Base-by-base conservation (phyloP, 2,888 invertebrate species). In the Dione juno region DNA sequence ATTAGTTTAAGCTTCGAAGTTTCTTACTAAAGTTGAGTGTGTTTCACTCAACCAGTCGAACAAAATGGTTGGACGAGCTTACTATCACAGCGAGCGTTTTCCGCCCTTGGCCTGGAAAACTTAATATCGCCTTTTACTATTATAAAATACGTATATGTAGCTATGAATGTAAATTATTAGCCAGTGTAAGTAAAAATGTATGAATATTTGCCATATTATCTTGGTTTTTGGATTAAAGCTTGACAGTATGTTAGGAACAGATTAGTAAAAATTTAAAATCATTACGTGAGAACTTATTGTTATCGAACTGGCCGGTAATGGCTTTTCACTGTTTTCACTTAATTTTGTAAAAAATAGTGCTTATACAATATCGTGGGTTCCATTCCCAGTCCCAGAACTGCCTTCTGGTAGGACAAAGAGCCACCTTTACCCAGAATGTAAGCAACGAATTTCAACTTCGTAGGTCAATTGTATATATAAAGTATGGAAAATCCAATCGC, bases 41-140 rank as follows among this genome's bases (percentile, higher is more conserved):
- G 50, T 64, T 63, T 70, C 48, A 70, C 61, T 67, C 67, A 52
- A 71, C 64, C 16, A 14, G 57, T 71, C 40, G 63, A 16, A 13
- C 54, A 63, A 67, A 57, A 48, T 57, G 14, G 63, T 71, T 64
- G 67, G 57, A 37, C 3, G 63, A 58, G 63, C 63, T 63, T 41
- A 52, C 52, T 66, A 70, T 67, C 61, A 61, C 53, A 61, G 43
- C 16, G 48, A 45, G 53, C 37, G 59, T 53, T 70, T 65, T 43
- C 61, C 66, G 66, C 21, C 70, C 69, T 70, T 70, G 66, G 53
- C 66, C 52, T 53, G 28, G 52, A 66, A 59, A 66, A 59, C 37
- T 61, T 66, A 66, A 66, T 66, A 40, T 53, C 61, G 52, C 53
- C 53, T 43, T 61, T 52, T 61, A 61, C 67, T 61, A n/a, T n/a